These are phyloP conservation scores for Tapirus indicus DNA, from an alignment of 2,797 vertebrate species.

Conservation along the genomic window DNA sequence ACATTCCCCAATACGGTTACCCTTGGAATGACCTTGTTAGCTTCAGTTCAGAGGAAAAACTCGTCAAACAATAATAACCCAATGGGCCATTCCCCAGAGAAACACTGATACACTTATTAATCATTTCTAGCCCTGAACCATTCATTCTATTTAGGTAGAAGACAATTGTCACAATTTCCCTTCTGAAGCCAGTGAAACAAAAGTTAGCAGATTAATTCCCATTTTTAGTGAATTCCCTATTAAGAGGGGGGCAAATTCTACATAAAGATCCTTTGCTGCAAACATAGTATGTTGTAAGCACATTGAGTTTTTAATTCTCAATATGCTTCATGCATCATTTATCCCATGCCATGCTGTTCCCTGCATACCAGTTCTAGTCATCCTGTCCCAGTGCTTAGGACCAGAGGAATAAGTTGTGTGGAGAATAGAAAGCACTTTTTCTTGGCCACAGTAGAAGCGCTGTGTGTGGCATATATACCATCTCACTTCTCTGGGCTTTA, in stretches of 20 bases:
- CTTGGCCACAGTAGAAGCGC: neutral
- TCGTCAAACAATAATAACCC: slow-evolving; percentile 44
- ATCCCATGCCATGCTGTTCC: neutral
- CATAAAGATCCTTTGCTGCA: slow-evolving; percentile 48
- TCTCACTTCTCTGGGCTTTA: neutral
- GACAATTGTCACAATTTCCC: slow-evolving; percentile 54
- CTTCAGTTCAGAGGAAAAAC: slow-evolving; percentile 34
- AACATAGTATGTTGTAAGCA: slow-evolving; percentile 28
- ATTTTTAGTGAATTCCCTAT: slow-evolving; percentile 29
- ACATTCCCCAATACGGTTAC: slow-evolving; percentile 11
- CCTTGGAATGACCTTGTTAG: slow-evolving; percentile 61
- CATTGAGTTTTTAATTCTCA: slow-evolving; percentile 29
- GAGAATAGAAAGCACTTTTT: neutral
- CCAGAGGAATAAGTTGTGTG: slow-evolving; percentile 10
- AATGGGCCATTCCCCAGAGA: neutral
- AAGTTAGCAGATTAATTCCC: neutral
- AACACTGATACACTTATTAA: slow-evolving; percentile 31
- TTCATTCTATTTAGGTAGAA: slow-evolving; percentile 49
- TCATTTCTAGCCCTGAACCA: slow-evolving; percentile 48
- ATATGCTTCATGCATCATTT: slow-evolving; percentile 21
- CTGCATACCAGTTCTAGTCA: neutral
- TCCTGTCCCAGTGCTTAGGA: neutral
- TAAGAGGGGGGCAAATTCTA: slow-evolving; percentile 46
- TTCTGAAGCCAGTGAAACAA: slow-evolving; percentile 21
- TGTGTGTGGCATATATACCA: neutral